Conservation (phyloP, 1,140 invertebrate genomes). For the Spodoptera frugiperda region DNA sequence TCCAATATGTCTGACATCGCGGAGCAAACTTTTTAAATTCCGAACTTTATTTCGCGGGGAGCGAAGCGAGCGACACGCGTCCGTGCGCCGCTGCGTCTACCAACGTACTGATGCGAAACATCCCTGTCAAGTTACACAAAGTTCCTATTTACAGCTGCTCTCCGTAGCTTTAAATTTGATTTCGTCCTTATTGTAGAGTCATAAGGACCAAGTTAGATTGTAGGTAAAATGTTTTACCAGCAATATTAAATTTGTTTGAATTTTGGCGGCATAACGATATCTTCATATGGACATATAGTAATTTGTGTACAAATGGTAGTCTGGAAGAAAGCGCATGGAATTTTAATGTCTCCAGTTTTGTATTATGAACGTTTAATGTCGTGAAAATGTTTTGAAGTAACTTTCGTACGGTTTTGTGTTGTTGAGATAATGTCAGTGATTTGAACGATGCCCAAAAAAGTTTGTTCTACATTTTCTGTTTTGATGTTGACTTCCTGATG, state of each 20-base stretch:
- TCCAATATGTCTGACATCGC: conserved; percentile 38
- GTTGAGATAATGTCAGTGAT: conserved; percentile 12
- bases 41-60: conserved; percentile 44
- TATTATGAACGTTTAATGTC: conserved; percentile 32
- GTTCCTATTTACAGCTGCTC: neutral
- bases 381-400: conserved; percentile 17
- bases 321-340: conserved; percentile 46
- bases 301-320: conserved; percentile 67
- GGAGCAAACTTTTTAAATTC: conserved; percentile 45
- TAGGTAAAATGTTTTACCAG: neutral
- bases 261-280: conserved; percentile 61
- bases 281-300: conserved; percentile 68
- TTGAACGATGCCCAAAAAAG: conserved; percentile 25
- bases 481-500: no score
- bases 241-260: conserved; percentile 50
- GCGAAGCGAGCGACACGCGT: conserved; percentile 16
- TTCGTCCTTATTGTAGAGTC: neutral
- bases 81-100: neutral
- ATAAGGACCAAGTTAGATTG: conserved; percentile 2
- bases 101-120: conserved; percentile 45
- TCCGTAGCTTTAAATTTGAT: neutral
- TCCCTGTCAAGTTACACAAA: conserved; percentile 31
- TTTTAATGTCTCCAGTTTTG: conserved; percentile 45
- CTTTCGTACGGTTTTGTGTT: neutral
- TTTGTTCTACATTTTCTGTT: neutral